Conservation (phyloP, 2,888 invertebrate genomes). For the Stegophylla sp. region DNA sequence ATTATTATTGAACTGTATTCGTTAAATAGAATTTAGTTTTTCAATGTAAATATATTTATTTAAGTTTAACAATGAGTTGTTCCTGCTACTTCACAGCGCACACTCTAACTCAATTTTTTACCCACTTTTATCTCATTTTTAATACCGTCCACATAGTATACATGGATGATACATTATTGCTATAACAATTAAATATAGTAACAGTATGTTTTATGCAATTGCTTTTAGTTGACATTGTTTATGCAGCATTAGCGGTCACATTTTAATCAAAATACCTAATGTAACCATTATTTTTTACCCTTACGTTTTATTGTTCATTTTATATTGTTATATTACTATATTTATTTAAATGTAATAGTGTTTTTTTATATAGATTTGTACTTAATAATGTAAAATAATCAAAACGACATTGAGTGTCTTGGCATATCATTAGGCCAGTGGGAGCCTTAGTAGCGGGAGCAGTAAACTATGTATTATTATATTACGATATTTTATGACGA, state of each 20-base stretch:
- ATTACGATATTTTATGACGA: slow-evolving; percentile 35
- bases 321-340: slow-evolving; percentile 1
- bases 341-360: slow-evolving; percentile 17
- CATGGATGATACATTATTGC: too few species aligned
- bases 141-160: neutral
- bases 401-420: slow-evolving; percentile 56
- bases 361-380: slow-evolving; percentile 43
- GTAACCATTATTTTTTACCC: neutral
- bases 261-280: neutral
- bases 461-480: slow-evolving; percentile 50
- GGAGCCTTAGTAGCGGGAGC: slow-evolving; percentile 59
- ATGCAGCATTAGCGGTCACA: neutral
- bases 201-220: neutral
- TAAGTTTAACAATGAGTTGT: slow-evolving; percentile 35
- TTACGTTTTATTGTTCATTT: slow-evolving; percentile 20
- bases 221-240: slow-evolving; percentile 30
- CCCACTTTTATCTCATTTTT: neutral
- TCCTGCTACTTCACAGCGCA: slow-evolving; percentile 49
- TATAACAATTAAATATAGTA: neutral
- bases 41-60: slow-evolving; percentile 26
- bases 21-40: slow-evolving; percentile 13
- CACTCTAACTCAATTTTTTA: slow-evolving; percentile 6
- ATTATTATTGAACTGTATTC: neutral
- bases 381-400: slow-evolving; percentile 46
- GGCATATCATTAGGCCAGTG: slow-evolving; percentile 59